Conservation (phyloP, 2,113 vertebrate species). For the Sebastes schlegelii region DNA sequence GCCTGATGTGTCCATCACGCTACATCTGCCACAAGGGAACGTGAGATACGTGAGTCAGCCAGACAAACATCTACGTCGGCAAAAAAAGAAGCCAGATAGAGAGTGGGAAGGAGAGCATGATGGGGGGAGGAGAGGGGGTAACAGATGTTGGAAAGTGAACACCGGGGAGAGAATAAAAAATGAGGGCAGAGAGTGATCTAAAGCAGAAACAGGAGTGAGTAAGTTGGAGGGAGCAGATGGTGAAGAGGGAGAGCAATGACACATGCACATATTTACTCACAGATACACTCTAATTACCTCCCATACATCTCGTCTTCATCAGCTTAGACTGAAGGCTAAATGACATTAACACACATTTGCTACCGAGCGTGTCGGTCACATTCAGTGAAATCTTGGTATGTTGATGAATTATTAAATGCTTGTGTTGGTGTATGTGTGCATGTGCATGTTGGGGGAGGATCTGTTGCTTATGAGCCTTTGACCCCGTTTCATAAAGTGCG, state of each 20-base stretch:
- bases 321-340: constrained; percentile 3
- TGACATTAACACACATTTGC: constrained; percentile 17
- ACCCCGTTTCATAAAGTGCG: constrained; percentile 17
- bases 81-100: constrained; percentile 12
- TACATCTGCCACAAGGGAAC: constrained; percentile 43
- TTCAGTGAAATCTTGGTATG: background rate
- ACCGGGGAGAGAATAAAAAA: constrained; percentile 47
- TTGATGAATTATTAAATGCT: constrained; percentile 52
- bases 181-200: constrained; percentile 52
- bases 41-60: constrained; percentile 18
- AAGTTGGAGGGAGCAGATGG: constrained; percentile 55
- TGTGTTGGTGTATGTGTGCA: background rate
- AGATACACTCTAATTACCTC: constrained; percentile 24
- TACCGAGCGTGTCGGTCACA: constrained; percentile 14
- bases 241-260: background rate
- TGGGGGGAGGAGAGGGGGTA: background rate
- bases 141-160: constrained; percentile 62
- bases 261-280: constrained; percentile 43
- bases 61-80: constrained; percentile 37
- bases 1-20: background rate
- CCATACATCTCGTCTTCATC: constrained; percentile 7
- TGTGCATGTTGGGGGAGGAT: background rate
- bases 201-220: constrained; percentile 34
- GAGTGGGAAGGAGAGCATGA: constrained; percentile 13
- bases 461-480: background rate